These are phyloP conservation scores for Pseudanteris insignis DNA, from an alignment of 2,888 invertebrate genomes.

Conservation along the genomic window DNA sequence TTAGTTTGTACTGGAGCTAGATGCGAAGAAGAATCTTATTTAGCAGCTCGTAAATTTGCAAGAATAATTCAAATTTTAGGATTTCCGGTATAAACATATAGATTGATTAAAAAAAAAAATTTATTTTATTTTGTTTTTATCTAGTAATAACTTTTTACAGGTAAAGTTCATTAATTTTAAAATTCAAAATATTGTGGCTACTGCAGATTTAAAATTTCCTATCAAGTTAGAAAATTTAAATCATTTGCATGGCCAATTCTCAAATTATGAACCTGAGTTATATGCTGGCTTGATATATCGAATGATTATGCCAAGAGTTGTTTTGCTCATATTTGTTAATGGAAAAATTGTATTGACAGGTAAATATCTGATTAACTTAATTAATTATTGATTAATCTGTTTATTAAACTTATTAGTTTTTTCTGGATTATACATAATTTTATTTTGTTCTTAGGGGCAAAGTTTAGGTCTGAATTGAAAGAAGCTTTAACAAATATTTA, in stretches of 20 bases:
- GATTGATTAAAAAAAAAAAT: no score
- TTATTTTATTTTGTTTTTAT: background rate
- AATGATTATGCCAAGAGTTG: slow-evolving; percentile 95
- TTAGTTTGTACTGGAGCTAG: slow-evolving; percentile 83
- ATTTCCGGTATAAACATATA: slow-evolving; percentile 79
- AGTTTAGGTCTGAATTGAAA: slow-evolving; percentile 88
- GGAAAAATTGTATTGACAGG: slow-evolving; percentile 97
- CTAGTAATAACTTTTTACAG: slow-evolving; percentile 66
- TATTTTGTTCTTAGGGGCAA: slow-evolving; percentile 77
- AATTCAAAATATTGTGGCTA: slow-evolving; percentile 78
- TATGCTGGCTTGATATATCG: slow-evolving; percentile 99
- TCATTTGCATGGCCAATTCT: slow-evolving; percentile 82
- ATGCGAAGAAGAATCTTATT: slow-evolving; percentile 79
- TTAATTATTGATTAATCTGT: no score
- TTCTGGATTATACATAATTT: background rate
- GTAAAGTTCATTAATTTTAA: slow-evolving; percentile 82
- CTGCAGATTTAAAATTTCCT: slow-evolving; percentile 78
- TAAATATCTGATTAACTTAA: no score
- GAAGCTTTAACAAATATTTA: slow-evolving; percentile 95
- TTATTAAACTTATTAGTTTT: no score
- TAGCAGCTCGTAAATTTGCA: slow-evolving; percentile 83
- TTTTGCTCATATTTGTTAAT: slow-evolving; percentile 97
- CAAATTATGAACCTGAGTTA: slow-evolving; percentile 96
- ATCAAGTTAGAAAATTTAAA: slow-evolving; percentile 77
- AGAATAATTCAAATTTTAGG: slow-evolving; percentile 84